A percentile compares a stretch with the other conserved stretches of the same genome.
Evolutionary conservation across 53 echinoderm and acorn worm species (phyloP).

Genomic region (Pentamera pediparva): DNA sequence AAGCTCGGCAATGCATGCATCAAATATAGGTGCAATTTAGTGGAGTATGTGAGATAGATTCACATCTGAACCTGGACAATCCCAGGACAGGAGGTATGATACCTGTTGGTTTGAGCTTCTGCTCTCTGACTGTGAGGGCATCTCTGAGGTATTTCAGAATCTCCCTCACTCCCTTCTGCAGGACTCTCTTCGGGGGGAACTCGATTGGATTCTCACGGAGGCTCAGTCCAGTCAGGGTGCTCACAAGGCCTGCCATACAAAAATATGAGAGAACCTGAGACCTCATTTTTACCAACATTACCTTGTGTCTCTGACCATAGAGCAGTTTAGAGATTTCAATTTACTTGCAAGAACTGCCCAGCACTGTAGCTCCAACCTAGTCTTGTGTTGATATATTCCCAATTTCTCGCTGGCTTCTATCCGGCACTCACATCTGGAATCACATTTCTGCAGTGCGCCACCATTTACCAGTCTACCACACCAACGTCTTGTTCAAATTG

Average conservation of each 20-base stretch:
- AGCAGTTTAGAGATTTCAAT: neutral
- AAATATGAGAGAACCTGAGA: neutral
- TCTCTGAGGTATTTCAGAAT: constrained; percentile 78
- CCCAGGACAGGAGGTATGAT: constrained; percentile 2
- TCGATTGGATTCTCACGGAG: constrained; percentile 71
- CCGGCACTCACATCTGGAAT: no score
- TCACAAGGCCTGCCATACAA: constrained; percentile 61
- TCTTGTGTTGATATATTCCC: no score
- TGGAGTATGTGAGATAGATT: no score
- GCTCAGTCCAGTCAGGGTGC: constrained; percentile 77
- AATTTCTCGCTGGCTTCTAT: no score
- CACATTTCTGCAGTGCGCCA: no score
- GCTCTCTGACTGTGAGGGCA: constrained; percentile 54
- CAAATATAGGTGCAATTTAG: no score
- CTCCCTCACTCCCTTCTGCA: constrained; percentile 76
- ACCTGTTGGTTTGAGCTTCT: constrained; percentile 65
- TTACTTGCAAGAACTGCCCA: neutral
- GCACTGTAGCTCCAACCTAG: no score
- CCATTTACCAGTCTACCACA: no score
- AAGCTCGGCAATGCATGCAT: no score
- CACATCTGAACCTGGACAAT: neutral
- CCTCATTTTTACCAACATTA: neutral
- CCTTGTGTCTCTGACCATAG: no score
- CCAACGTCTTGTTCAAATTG: no score
- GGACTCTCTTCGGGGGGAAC: constrained; percentile 72